Conservation (phyloP, 2,888 invertebrate species). For the Alcis repandata region DNA sequence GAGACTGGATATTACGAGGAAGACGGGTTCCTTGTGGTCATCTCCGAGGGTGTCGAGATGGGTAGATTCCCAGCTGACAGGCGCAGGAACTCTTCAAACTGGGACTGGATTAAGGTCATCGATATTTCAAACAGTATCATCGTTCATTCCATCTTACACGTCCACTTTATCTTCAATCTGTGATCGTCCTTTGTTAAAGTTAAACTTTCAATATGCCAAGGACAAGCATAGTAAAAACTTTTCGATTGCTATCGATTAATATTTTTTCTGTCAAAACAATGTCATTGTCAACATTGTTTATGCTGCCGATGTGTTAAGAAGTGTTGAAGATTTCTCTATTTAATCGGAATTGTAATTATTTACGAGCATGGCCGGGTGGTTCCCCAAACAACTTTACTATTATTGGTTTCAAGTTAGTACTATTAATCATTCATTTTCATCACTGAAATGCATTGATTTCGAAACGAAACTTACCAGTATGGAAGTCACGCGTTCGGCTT, state of each 20-base stretch:
- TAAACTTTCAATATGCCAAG: conserved; percentile 43
- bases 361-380: conserved; percentile 66
- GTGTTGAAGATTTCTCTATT: conserved; percentile 9
- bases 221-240: conserved; percentile 43
- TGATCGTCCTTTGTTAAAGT: conserved; percentile 40
- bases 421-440: conserved; percentile 28
- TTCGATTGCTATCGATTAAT: conserved; percentile 32
- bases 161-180: conserved; percentile 49
- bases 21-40: conserved; percentile 86
- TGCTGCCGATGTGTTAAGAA: conserved; percentile 18
- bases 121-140: conserved; percentile 69
- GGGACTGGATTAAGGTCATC: conserved; percentile 90
- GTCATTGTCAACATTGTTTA: conserved; percentile 37
- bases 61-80: conserved; percentile 87
- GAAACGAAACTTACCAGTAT: conserved; percentile 33
- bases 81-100: conserved; percentile 88
- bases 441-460: conserved; percentile 38
- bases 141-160: conserved; percentile 78
- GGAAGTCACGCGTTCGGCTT: conserved; percentile 53
- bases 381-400: conserved; percentile 62
- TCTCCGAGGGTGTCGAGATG: conserved; percentile 88
- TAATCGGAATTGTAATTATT: conserved; percentile 30
- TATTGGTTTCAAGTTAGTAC: conserved; percentile 65
- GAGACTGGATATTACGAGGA: conserved; percentile 88
- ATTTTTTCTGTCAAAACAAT: conserved; percentile 23